Base-by-base conservation (phyloP, 1,140 invertebrate genomes). In the Tetramorium parvispinum region DNA sequence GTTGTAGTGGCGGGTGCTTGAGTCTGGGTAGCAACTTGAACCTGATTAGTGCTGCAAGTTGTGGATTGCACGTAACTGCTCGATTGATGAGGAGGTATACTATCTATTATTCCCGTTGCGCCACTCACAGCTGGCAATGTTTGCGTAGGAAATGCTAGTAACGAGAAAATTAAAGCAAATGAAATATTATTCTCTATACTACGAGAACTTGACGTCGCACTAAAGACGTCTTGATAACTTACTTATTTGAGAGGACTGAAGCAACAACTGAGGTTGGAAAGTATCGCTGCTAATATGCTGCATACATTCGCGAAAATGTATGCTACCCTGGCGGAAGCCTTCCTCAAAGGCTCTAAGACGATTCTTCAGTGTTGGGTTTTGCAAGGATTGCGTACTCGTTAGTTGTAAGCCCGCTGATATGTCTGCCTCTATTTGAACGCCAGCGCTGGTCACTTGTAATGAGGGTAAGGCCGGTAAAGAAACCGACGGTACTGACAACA, bases 1-100 rank as follows among this genome's bases (percentile, higher is more conserved):
- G 95, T 83, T 43, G 93, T 88, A 0, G 94, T 92, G 24, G 94
- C 95, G 13, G 94, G 93, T 6, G 94, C 92, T 90, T 96, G 95
- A 13, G 96, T 96, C 83, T 96, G 96, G 0, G 96, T 97, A 3
- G 96, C 96, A 16, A 97, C 96, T 93, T 97, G 95, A 2, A 96
- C 96, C 89, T 96, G 96, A 85, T 95, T 94, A 7, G 92, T 92
- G 10, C 75, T 93, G 61, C 90, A 92, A 10, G 91, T 57, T 87
- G 94, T 73, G 75, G 94, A 89, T 51, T 93, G 93, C 8, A 91
- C 73, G 27, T 92, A 93, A 76, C 90, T 90, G 7, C 91, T 91
- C 11, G 91, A 87, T 16, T 91, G 88, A 83, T 92, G 92, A 18
- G 92, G 91, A 13, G 91, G 79, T 87, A 93, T 61, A 32, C 61